Percentiles rank a stretch among this genome's conserved stretches.
phyloP scores from a whole-genome alignment of 2,113 vertebrate genomes.

The Crypturellus undulatus region DNA sequence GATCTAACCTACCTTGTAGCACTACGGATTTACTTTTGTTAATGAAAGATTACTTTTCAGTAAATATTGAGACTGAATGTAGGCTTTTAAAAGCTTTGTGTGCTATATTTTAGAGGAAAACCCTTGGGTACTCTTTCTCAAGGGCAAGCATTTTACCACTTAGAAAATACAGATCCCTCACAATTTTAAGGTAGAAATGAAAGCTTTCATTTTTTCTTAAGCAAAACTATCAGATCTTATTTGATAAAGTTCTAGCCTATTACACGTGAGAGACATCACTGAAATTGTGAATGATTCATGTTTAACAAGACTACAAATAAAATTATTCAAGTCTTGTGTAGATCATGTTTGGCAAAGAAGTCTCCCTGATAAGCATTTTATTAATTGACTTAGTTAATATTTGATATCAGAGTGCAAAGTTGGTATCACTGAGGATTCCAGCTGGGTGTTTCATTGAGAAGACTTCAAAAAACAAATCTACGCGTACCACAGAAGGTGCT shows the following conservation, averaged over 20 bases:
- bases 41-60: not conserved
- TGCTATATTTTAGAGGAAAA: not conserved
- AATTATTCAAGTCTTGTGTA: not conserved
- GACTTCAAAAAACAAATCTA: not conserved
- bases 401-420: not conserved
- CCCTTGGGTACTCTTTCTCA: not conserved
- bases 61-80: not conserved
- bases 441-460: not conserved
- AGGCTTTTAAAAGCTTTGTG: not conserved
- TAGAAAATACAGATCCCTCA: not conserved
- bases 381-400: not conserved
- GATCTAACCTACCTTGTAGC: not conserved
- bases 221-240: not conserved
- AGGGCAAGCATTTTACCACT: not conserved
- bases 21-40: not conserved
- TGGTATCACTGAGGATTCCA: not conserved
- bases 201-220: too few relatives aligned
- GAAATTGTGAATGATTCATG: not conserved
- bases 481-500: not conserved
- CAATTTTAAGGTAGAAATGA: not conserved
- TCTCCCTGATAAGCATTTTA: not conserved
- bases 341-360: not conserved
- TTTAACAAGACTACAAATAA: not conserved
- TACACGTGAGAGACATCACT: not conserved
- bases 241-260: not conserved